Evolutionary conservation across 2,888 invertebrate genomes (phyloP).

Genomic region (Andrena bucephala): DNA sequence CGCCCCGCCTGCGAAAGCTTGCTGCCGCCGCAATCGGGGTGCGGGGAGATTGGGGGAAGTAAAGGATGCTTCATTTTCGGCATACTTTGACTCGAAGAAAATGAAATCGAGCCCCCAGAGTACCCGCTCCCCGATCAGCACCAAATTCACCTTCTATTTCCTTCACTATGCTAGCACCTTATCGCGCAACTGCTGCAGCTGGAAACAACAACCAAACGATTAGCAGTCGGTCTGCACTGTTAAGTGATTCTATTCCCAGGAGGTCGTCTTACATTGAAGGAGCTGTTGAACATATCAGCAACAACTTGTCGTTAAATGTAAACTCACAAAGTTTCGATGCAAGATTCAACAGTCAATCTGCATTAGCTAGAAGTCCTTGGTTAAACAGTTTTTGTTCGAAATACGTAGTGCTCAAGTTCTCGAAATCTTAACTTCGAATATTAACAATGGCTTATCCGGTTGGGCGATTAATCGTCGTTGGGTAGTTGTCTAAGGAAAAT

Average conservation of each 20-base stretch:
- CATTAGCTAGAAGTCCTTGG: too few relatives aligned
- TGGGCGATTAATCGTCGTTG: neutral
- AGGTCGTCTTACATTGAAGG: too few relatives aligned
- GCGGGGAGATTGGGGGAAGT: conserved; percentile 80
- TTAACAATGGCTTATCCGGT: too few relatives aligned
- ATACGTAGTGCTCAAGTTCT: too few relatives aligned
- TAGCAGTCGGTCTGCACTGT: neutral
- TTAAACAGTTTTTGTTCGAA: too few relatives aligned
- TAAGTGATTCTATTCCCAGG: too few relatives aligned
- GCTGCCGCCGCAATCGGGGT: conserved; percentile 82
- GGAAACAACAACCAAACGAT: neutral
- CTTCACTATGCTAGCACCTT: conserved; percentile 47
- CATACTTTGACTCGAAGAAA: conserved; percentile 36
- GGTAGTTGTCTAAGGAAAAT: neutral
- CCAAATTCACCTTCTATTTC: conserved; percentile 35
- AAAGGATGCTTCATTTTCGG: conserved; percentile 20
- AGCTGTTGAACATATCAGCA: too few relatives aligned
- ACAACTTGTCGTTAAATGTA: too few relatives aligned
- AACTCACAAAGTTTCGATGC: too few relatives aligned
- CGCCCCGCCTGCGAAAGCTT: conserved; percentile 83
- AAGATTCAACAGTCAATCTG: too few relatives aligned
- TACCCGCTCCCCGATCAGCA: conserved; percentile 82
- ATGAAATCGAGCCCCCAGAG: conserved; percentile 70
- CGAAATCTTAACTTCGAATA: too few relatives aligned
- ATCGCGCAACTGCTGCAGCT: conserved; percentile 32